phyloP scores from a whole-genome alignment of 2,113 vertebrate genomes.

The Lucifuga dentata region DNA sequence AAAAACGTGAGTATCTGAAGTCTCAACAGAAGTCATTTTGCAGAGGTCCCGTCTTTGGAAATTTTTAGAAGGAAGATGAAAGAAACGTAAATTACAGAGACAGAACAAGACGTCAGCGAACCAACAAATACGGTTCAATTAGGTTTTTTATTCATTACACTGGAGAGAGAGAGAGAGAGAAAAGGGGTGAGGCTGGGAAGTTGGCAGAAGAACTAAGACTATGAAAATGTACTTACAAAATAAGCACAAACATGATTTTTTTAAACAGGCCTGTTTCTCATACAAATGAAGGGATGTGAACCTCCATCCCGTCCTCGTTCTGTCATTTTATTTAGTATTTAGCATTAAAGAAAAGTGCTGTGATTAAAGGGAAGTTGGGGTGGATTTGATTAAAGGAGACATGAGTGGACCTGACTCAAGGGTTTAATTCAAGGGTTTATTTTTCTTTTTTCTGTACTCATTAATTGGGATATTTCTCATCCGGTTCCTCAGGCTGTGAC shows the following conservation, averaged over 20 bases:
- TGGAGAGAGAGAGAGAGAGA: not conserved
- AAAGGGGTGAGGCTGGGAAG: not conserved
- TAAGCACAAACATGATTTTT: not conserved
- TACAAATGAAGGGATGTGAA: conserved; percentile 6
- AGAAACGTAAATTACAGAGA: not conserved
- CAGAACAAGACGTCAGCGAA: conserved; percentile 17
- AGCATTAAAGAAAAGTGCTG: conserved; percentile 63
- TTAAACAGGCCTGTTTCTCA: not conserved
- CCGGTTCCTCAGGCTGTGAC: conserved; percentile 41
- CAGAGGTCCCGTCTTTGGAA: conserved; percentile 15
- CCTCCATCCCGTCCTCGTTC: not conserved
- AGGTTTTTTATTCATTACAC: not conserved
- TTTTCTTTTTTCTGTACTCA: conserved; percentile 33
- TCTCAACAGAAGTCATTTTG: conserved; percentile 10
- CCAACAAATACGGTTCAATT: not conserved
- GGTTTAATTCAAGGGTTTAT: conserved; percentile 50
- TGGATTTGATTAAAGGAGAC: conserved; percentile 73
- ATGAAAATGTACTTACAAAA: not conserved
- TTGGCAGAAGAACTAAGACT: not conserved
- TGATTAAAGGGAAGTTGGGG: conserved; percentile 66
- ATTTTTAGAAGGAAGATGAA: conserved; percentile 3
- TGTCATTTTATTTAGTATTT: conserved; percentile 65
- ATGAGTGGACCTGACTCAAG: conserved; percentile 57
- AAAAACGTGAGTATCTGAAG: not conserved
- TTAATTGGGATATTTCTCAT: conserved; percentile 69